These are phyloP conservation scores for Yponomeuta evonymella DNA, from an alignment of 2,888 invertebrate genomes.

Conservation along the genomic window DNA sequence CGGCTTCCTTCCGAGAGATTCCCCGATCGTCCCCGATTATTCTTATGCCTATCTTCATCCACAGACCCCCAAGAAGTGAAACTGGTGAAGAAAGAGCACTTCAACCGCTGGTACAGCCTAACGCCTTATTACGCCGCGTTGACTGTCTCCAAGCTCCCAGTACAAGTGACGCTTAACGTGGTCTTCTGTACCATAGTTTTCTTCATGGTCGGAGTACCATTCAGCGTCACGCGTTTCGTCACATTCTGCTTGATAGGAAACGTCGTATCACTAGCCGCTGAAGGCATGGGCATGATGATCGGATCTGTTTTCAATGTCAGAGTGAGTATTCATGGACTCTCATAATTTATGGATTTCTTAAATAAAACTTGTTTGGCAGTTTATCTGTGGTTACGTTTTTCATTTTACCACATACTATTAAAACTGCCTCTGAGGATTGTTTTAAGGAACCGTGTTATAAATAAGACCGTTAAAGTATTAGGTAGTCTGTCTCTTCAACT, in stretches of 20 bases:
- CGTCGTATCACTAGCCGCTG: slow-evolving; percentile 83
- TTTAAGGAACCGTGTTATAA: too few species aligned
- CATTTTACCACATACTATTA: too few species aligned
- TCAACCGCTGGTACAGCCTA: slow-evolving; percentile 81
- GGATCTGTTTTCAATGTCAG: slow-evolving; percentile 81
- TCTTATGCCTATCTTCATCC: slow-evolving; percentile 26
- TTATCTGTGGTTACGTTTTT: too few species aligned
- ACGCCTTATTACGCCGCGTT: slow-evolving; percentile 80
- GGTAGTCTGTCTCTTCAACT: too few species aligned
- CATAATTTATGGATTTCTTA: neutral
- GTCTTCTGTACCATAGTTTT: slow-evolving; percentile 78
- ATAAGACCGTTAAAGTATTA: too few species aligned
- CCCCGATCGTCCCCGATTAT: too few species aligned
- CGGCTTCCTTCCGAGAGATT: too few species aligned
- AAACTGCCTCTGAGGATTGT: too few species aligned
- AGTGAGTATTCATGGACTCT: slow-evolving; percentile 53
- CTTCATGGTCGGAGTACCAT: slow-evolving; percentile 82
- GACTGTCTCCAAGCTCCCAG: slow-evolving; percentile 78
- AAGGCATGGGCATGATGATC: slow-evolving; percentile 86
- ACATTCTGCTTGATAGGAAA: slow-evolving; percentile 81
- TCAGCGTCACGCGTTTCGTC: slow-evolving; percentile 78
- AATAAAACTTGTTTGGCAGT: too few species aligned
- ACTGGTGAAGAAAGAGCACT: slow-evolving; percentile 80
- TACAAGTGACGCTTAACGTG: slow-evolving; percentile 75
- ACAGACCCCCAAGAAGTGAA: slow-evolving; percentile 82